These are phyloP conservation scores for Ceryle rudis DNA, from an alignment of 2,797 vertebrate species.

Conservation along the genomic window DNA sequence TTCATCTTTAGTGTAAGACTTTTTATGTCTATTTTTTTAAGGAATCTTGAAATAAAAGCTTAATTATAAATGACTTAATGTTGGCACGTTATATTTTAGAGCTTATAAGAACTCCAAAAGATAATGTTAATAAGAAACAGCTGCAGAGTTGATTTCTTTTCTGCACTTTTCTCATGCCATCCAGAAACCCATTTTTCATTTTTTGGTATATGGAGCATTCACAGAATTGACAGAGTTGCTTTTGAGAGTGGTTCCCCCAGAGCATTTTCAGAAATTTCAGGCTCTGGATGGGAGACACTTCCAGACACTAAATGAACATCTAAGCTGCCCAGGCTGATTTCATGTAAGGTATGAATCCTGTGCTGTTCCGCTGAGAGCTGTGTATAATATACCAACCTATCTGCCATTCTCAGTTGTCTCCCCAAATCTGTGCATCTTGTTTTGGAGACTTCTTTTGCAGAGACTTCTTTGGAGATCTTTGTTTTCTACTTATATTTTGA, in stretches of 20 bases:
- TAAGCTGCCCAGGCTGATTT: background rate
- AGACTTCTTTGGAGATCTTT: background rate
- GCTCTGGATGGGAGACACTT: background rate
- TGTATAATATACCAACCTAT: background rate
- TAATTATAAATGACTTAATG: conserved; percentile 37
- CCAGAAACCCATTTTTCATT: background rate
- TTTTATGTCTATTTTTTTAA: background rate
- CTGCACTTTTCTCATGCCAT: background rate
- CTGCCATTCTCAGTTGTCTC: background rate
- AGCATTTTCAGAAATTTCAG: background rate
- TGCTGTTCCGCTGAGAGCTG: background rate
- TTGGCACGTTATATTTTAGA: conserved; percentile 10
- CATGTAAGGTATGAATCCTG: background rate
- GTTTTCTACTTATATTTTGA: background rate
- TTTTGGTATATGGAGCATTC: background rate
- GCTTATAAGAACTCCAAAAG: conserved; percentile 25
- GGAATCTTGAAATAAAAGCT: background rate
- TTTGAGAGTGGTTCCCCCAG: background rate
- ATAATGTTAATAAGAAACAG: conserved; percentile 34
- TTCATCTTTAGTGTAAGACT: background rate
- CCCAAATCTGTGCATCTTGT: background rate
- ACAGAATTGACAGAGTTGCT: background rate
- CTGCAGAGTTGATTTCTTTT: background rate
- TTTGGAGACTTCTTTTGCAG: background rate
- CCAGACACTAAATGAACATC: background rate